A percentile compares a stretch with the other conserved stretches of the same genome.
Conservation (phyloP, 2,797 vertebrate species). For the Tauraco hartlaubi region DNA sequence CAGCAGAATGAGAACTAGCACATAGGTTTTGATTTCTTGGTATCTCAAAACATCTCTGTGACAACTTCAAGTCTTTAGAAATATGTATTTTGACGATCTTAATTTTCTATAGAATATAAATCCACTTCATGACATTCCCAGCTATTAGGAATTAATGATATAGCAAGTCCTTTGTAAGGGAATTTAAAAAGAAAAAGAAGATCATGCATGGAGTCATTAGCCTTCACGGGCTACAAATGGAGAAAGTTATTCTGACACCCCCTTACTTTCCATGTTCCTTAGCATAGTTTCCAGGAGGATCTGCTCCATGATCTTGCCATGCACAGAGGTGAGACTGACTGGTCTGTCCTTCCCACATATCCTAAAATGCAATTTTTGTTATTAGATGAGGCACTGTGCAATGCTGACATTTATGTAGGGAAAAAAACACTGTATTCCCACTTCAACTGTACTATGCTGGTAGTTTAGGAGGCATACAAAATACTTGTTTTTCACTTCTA, state of each 20-base stretch:
- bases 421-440: not conserved
- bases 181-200: not conserved
- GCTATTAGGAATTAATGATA: constrained; percentile 43
- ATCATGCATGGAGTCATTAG: not conserved
- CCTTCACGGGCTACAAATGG: not conserved
- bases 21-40: not conserved
- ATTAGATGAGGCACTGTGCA: not conserved
- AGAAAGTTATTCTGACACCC: not conserved
- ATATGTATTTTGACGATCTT: constrained; percentile 42
- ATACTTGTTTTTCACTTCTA: not conserved
- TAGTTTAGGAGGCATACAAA: not conserved
- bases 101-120: constrained; percentile 2
- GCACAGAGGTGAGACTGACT: no score
- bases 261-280: no score
- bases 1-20: not conserved
- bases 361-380: not conserved
- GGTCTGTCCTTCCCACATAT: no score
- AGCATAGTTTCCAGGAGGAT: no score
- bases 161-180: not conserved
- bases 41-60: not conserved
- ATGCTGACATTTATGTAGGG: not conserved
- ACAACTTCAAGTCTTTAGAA: constrained; percentile 16
- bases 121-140: not conserved
- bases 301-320: no score
- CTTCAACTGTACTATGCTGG: not conserved